Evolutionary conservation across 2,888 invertebrate genomes (phyloP).

Genomic region (Heliconius erato): DNA sequence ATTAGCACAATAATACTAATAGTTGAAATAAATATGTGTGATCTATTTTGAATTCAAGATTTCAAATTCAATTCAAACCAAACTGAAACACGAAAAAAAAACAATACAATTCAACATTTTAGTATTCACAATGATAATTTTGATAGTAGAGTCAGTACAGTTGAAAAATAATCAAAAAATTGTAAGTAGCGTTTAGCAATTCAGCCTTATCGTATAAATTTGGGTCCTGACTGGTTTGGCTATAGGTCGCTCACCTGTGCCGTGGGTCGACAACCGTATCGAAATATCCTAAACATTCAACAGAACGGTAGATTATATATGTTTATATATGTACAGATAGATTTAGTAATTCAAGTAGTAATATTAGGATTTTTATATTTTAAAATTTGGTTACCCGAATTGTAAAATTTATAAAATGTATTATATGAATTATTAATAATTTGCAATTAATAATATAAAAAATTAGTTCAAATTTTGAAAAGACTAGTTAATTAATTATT

Average conservation of each 20-base stretch:
- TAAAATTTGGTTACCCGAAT: too few relatives aligned
- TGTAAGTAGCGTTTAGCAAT: conserved; percentile 26
- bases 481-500: too few relatives aligned
- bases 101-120: background rate
- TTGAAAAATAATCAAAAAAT: background rate
- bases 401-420: too few relatives aligned
- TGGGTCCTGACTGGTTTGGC: conserved; percentile 52
- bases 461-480: too few relatives aligned
- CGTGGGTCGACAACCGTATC: conserved; percentile 47
- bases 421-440: too few relatives aligned
- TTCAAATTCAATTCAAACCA: background rate
- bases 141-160: background rate
- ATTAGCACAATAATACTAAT: background rate
- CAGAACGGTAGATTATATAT: conserved; percentile 40
- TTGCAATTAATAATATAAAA: too few relatives aligned
- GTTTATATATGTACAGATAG: background rate
- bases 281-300: conserved; percentile 46
- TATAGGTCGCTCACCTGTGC: conserved; percentile 51
- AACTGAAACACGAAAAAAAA: background rate
- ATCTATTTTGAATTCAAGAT: background rate
- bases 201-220: conserved; percentile 50
- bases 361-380: background rate
- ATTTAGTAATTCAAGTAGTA: background rate
- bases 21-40: background rate
- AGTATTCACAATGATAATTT: background rate